Conservation (phyloP, 1,140 invertebrate species). For the Medauroidea extradentata region DNA sequence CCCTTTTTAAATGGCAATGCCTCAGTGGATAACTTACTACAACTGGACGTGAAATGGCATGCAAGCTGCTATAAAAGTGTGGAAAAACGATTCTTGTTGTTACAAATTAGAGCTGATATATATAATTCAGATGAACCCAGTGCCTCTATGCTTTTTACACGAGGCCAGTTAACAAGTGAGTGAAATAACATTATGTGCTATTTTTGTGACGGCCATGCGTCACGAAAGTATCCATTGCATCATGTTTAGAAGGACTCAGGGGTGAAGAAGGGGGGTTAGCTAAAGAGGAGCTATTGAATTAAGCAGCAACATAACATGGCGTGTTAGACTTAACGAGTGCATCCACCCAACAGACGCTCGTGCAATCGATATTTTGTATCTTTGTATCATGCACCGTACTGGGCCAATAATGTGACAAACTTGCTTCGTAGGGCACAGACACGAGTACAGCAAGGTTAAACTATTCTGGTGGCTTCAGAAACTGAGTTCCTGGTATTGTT, state of each 20-base stretch:
- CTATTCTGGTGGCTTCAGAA: too few relatives aligned
- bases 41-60: neutral
- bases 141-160: neutral
- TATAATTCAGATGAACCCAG: neutral
- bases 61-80: slow-evolving; percentile 1
- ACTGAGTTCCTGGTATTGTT: too few relatives aligned
- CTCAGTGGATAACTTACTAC: neutral
- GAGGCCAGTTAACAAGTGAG: neutral
- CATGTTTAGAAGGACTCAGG: neutral
- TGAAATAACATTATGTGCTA: neutral
- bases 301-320: slow-evolving; percentile 4
- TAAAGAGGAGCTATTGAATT: neutral
- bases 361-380: too few relatives aligned
- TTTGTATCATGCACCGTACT: too few relatives aligned
- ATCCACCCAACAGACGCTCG: too few relatives aligned
- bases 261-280: too few relatives aligned
- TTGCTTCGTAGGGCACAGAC: too few relatives aligned
- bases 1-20: neutral
- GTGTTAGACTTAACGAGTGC: slow-evolving; percentile 2
- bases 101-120: neutral
- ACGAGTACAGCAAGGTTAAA: too few relatives aligned
- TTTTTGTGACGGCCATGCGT: slow-evolving; percentile 1
- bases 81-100: neutral
- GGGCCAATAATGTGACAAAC: too few relatives aligned
- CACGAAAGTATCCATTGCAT: neutral